Conservation (phyloP, 2,888 invertebrate genomes). For the Drosophila merina region DNA sequence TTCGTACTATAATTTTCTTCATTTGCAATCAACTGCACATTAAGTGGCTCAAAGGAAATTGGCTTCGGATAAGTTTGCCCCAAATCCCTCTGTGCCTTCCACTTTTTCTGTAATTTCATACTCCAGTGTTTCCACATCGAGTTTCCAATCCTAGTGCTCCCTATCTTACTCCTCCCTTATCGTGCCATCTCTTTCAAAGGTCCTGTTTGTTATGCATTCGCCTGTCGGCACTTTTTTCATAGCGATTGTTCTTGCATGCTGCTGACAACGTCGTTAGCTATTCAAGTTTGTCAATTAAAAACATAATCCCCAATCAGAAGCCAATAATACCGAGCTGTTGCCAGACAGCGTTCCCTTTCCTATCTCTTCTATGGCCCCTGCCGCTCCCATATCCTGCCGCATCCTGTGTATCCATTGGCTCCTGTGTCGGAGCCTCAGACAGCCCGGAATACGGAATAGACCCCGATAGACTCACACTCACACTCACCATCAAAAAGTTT, state of each 20-base stretch:
- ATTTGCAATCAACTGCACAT: slow-evolving; percentile 25
- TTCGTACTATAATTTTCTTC: slow-evolving; percentile 1
- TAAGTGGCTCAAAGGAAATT: slow-evolving; percentile 34
- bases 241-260: slow-evolving; percentile 56
- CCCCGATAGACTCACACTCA: slow-evolving; percentile 11
- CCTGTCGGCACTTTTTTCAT: slow-evolving; percentile 70
- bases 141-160: slow-evolving; percentile 8
- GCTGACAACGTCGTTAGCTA: slow-evolving; percentile 79
- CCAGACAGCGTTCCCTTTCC: slow-evolving; percentile 20
- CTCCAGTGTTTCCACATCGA: slow-evolving; percentile 29
- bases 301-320: slow-evolving; percentile 80
- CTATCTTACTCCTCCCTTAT: not conserved
- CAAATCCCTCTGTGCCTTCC: not conserved
- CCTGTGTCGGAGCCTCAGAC: slow-evolving; percentile 35
- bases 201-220: slow-evolving; percentile 72
- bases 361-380: no score
- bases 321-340: slow-evolving; percentile 71
- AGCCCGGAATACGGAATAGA: slow-evolving; percentile 55
- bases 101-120: slow-evolving; percentile 11
- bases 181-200: not conserved
- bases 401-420: slow-evolving; percentile 15
- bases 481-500: slow-evolving; percentile 65
- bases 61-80: slow-evolving; percentile 12
- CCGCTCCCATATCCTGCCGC: not conserved
- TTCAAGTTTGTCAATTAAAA: slow-evolving; percentile 79